These are phyloP conservation scores for Pipistrellus pipistrellus DNA, from an alignment of 2,797 vertebrate species.

Conservation along the genomic window DNA sequence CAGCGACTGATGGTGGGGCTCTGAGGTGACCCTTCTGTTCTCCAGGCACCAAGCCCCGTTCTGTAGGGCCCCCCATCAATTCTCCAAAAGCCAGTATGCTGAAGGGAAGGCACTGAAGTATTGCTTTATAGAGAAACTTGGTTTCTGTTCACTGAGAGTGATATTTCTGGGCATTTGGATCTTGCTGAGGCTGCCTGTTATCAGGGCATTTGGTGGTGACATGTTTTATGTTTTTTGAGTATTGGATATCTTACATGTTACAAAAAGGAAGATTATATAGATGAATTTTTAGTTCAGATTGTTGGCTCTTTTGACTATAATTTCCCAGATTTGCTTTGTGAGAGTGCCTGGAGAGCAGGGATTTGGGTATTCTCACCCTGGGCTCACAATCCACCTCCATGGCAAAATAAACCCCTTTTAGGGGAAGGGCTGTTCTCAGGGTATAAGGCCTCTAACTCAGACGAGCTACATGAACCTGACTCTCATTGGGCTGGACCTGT, in stretches of 20 bases:
- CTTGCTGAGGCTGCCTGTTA: background rate
- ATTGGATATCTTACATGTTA: background rate
- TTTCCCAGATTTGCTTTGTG: background rate
- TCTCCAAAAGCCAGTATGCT: background rate
- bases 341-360: background rate
- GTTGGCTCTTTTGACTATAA: background rate
- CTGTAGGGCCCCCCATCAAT: background rate
- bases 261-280: constrained; percentile 23
- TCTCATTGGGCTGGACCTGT: background rate
- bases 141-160: background rate
- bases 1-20: background rate
- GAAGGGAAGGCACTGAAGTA: background rate
- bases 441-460: background rate
- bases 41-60: background rate
- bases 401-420: background rate
- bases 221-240: background rate
- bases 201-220: background rate
- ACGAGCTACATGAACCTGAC: background rate
- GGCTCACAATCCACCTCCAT: background rate
- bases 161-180: background rate
- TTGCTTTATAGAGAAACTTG: background rate
- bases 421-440: background rate
- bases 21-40: background rate
- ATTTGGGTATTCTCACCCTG: background rate
- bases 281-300: background rate